Evolutionary conservation across 2,888 invertebrate species (phyloP).

Genomic region (Volucella zonaria): DNA sequence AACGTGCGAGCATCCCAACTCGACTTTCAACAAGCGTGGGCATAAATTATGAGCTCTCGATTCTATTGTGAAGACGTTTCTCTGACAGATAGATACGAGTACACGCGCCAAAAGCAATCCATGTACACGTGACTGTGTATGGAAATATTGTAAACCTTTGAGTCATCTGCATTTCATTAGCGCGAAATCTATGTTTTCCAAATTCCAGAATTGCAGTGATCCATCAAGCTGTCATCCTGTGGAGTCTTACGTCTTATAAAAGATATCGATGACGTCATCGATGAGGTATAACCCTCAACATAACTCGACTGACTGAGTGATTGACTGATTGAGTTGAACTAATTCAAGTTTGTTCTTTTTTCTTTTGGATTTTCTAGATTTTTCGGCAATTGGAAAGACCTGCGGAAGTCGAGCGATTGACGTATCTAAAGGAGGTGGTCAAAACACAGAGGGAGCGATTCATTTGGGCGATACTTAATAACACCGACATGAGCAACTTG

Average conservation of each 20-base stretch:
- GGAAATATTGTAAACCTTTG: not conserved
- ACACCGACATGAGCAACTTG: slow-evolving; percentile 84
- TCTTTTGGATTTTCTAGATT: slow-evolving; percentile 83
- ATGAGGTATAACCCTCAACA: slow-evolving; percentile 1
- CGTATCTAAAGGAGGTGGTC: slow-evolving; percentile 85
- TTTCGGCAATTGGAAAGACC: slow-evolving; percentile 91
- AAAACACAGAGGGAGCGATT: slow-evolving; percentile 85
- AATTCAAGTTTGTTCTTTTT: slow-evolving; percentile 12
- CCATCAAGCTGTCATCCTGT: slow-evolving; percentile 30
- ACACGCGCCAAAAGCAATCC: too few relatives aligned
- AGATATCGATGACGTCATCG: slow-evolving; percentile 20
- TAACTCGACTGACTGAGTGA: not conserved
- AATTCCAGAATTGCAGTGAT: slow-evolving; percentile 24
- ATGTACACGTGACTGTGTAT: not conserved
- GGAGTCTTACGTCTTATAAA: slow-evolving; percentile 6
- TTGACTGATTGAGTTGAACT: not conserved
- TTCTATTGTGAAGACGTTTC: slow-evolving; percentile 8
- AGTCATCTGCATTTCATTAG: slow-evolving; percentile 35
- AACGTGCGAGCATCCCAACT: not conserved
- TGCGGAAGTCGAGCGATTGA: slow-evolving; percentile 88
- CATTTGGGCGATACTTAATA: slow-evolving; percentile 85
- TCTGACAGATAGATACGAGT: not conserved
- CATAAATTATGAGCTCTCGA: slow-evolving; percentile 48
- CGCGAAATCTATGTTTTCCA: slow-evolving; percentile 29
- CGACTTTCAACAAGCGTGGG: slow-evolving; percentile 13